A percentile compares a stretch with the other conserved stretches of the same genome.
Conservation (phyloP, 2,888 invertebrate genomes). For the Agrypnus murinus region DNA sequence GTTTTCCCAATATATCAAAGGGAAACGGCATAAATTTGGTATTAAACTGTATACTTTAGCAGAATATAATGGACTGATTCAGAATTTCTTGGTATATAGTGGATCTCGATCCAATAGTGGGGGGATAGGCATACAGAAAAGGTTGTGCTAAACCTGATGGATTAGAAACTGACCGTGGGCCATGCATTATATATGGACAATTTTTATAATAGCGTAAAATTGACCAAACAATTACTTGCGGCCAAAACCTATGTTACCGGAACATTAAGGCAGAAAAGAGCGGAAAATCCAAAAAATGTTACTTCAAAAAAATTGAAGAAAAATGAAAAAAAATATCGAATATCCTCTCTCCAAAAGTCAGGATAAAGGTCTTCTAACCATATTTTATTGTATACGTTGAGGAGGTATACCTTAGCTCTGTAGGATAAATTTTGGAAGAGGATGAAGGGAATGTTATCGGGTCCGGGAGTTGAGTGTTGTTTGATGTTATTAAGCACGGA, state of each 20-base stretch:
- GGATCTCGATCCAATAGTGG: slow-evolving; percentile 40
- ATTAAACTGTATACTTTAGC: slow-evolving; percentile 57
- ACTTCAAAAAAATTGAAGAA: neutral
- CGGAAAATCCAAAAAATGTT: neutral
- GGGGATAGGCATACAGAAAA: slow-evolving; percentile 57
- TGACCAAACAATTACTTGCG: slow-evolving; percentile 15
- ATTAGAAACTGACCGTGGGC: slow-evolving; percentile 51
- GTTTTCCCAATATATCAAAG: slow-evolving; percentile 61
- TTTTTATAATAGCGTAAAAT: slow-evolving; percentile 23
- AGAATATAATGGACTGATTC: slow-evolving; percentile 30
- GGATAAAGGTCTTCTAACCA: too few relatives aligned
- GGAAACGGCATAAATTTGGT: slow-evolving; percentile 57
- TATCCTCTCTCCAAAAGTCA: too few relatives aligned
- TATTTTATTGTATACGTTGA: too few relatives aligned
- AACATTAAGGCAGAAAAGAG: neutral
- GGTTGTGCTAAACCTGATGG: slow-evolving; percentile 53
- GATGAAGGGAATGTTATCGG: too few relatives aligned
- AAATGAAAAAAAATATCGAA: neutral
- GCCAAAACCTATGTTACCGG: slow-evolving; percentile 7
- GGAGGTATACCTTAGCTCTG: too few relatives aligned
- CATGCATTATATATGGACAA: slow-evolving; percentile 37
- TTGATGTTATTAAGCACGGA: too few relatives aligned
- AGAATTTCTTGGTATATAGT: slow-evolving; percentile 55
- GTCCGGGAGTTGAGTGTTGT: too few relatives aligned
- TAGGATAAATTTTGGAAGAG: too few relatives aligned